phyloP scores from a whole-genome alignment of 2,113 vertebrate genomes.

The Sphaerodactylus townsendi region DNA sequence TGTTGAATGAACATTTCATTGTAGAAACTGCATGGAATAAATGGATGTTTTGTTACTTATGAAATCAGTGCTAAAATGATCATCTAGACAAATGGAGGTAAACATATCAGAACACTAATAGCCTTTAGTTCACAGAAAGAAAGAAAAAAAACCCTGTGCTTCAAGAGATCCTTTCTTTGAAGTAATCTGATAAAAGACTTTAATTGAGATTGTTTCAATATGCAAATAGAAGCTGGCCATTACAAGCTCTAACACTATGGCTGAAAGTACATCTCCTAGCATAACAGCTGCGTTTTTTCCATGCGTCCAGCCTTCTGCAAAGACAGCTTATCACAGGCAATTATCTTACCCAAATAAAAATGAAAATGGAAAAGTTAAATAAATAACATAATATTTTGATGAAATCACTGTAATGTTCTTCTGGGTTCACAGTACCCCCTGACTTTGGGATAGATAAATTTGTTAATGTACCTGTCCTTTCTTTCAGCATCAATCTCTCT shows the following conservation, averaged over 20 bases:
- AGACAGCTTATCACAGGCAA: constrained; percentile 77
- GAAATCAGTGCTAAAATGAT: constrained; percentile 50
- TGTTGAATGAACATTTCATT: neutral
- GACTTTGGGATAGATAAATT: constrained; percentile 68
- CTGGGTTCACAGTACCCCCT: constrained; percentile 69
- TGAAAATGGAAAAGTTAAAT: constrained; percentile 82
- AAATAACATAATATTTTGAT: constrained; percentile 80
- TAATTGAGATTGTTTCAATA: constrained; percentile 78
- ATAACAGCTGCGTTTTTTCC: constrained; percentile 54
- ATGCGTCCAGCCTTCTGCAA: constrained; percentile 62
- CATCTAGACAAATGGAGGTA: constrained; percentile 57
- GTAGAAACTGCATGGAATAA: constrained; percentile 4
- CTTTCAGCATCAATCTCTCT: constrained; percentile 59
- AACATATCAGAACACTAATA: constrained; percentile 56
- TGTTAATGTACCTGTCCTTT: constrained; percentile 67
- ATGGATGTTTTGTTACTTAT: constrained; percentile 47
- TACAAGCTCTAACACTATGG: constrained; percentile 53
- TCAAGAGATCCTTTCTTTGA: constrained; percentile 65
- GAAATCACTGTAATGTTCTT: constrained; percentile 68
- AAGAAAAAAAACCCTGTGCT: constrained; percentile 46
- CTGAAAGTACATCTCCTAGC: constrained; percentile 50
- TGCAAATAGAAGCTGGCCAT: constrained; percentile 66
- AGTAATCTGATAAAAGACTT: constrained; percentile 64
- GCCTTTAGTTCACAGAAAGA: constrained; percentile 26
- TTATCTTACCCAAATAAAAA: constrained; percentile 84